phyloP scores from a whole-genome alignment of 1,140 invertebrate genomes.

The Helicoverpa armigera region DNA sequence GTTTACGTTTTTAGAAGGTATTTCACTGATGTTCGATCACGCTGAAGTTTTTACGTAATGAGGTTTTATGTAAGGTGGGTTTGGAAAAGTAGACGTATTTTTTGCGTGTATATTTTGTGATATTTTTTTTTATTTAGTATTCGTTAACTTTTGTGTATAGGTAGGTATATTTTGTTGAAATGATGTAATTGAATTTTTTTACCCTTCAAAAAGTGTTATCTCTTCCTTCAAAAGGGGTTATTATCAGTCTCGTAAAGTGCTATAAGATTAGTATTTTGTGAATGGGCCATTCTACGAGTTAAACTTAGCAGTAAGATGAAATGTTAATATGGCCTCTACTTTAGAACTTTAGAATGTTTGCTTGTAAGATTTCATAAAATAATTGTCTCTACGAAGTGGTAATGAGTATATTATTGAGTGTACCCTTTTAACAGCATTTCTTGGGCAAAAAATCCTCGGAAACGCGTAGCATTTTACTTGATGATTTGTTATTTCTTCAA shows the following conservation, averaged over 20 bases:
- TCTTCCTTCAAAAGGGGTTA: no score
- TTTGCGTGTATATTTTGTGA: neutral
- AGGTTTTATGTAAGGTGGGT: neutral
- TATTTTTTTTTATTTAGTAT: neutral
- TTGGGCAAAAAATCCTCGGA: conserved; percentile 23
- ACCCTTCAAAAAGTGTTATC: no score
- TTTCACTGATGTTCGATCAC: conserved; percentile 21
- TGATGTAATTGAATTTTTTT: neutral
- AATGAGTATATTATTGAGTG: neutral
- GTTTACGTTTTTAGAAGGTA: conserved; percentile 25
- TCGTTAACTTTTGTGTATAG: neutral
- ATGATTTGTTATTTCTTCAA: conserved; percentile 23
- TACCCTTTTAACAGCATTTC: neutral
- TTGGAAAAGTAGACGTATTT: neutral
- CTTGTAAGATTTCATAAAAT: no score
- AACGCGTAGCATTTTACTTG: neutral
- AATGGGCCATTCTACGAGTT: no score
- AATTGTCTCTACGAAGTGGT: no score
- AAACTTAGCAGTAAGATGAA: neutral
- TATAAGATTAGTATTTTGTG: no score
- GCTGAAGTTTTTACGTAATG: conserved; percentile 9
- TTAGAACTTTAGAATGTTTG: no score
- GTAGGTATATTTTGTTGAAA: no score
- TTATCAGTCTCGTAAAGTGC: no score
- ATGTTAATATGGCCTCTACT: no score